Conservation (phyloP, 2,113 vertebrate species). For the Halichoerus grypus region DNA sequence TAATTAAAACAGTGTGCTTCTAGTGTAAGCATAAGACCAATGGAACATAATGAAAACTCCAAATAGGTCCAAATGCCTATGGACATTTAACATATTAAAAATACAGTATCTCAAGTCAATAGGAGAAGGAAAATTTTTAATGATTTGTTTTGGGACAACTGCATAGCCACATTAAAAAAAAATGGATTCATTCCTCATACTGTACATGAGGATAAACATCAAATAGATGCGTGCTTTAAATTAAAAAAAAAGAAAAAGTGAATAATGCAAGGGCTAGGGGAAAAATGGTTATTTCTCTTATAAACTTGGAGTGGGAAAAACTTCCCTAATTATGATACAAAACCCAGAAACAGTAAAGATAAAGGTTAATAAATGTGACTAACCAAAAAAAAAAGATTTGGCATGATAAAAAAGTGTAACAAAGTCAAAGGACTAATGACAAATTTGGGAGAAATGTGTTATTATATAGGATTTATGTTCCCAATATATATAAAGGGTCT, state of each 20-base stretch:
- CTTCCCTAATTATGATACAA: background rate
- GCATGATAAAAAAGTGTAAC: background rate
- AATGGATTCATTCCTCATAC: background rate
- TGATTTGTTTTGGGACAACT: background rate
- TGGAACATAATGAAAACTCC: background rate
- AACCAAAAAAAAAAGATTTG: background rate
- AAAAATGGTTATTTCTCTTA: background rate
- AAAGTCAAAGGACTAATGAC: background rate
- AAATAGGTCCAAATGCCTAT: background rate
- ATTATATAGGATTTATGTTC: background rate
- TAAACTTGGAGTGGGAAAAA: background rate
- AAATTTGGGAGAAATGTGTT: background rate
- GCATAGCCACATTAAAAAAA: background rate
- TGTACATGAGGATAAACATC: background rate
- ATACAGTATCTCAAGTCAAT: background rate
- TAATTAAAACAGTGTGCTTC: background rate
- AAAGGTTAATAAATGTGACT: background rate
- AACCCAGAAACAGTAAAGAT: background rate
- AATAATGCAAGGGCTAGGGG: background rate
- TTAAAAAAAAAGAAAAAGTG: background rate
- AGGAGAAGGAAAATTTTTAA: background rate
- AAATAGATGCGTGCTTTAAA: background rate
- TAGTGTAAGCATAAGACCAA: background rate
- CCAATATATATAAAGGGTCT: background rate
- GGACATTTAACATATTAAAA: constrained; percentile 26